Base-by-base conservation (phyloP, 2,888 invertebrate species). In the Ochropleura leucogaster region DNA sequence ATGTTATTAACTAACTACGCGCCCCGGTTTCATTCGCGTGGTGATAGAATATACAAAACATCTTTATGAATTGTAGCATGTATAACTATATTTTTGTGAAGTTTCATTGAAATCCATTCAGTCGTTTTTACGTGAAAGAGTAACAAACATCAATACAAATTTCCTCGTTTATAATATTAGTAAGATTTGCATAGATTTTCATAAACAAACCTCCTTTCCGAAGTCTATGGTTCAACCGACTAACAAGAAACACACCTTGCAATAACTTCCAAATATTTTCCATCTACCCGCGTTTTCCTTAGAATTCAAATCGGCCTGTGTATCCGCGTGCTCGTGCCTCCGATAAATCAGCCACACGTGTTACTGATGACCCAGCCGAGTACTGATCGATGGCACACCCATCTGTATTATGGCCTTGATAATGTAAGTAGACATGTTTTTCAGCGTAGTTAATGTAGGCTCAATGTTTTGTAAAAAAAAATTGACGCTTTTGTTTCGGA, bases 311-410 rank as follows among this genome's bases (percentile, higher is more conserved):
- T 82, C 57, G 82, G 77, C 67, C 67, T 82, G 79, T 79, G 88
- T 87, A 87, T 85, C 85, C 86, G 80, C 59, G 84, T 49, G 70
- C 78, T 72, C 89, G 89, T 89, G 76, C 85, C 72, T 76, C 77
- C 87, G 79, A 91, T 91, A 92, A 92, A 91, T 91, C 91, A 91
- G 78, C 78, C 87, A 84, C 91, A 87, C 83, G 85, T 91, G 92
- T 89, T 85, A 88, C 90, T 92, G 92, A 91, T 92, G 89, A 90
- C 83, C 68, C 67, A 49, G 72, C 67, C 74, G 74, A 72, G 77
- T 57, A 67, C 87, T 86, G 85, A 88, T 88, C 85, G 89, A 88
- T 85, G 79, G 72, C 55, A 67, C 71, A 65, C 64, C 72, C 68
- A 72, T 73, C 46, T 72, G 60, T 74, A 76, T 82, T 80, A 72